Conservation (phyloP, 1,140 invertebrate species). For the Drosophila ercepeae region DNA sequence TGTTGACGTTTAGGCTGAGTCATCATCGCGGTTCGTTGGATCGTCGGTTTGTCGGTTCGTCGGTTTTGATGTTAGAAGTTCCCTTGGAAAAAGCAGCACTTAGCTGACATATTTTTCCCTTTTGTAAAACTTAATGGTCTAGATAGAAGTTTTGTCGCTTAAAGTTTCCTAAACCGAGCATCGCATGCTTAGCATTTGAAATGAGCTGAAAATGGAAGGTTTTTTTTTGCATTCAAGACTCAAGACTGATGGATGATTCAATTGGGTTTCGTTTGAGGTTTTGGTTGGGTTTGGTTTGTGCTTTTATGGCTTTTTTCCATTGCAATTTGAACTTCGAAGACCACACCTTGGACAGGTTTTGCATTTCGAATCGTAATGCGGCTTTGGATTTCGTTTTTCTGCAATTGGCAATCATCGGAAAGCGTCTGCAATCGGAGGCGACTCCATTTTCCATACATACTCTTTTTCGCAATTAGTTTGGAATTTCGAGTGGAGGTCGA, state of each 20-base stretch:
- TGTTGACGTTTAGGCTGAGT: constrained; percentile 71
- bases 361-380: constrained; percentile 17
- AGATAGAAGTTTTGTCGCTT: constrained; percentile 68
- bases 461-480: constrained; percentile 49
- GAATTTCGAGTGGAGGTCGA: constrained; percentile 52
- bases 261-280: constrained; percentile 41
- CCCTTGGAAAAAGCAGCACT: constrained; percentile 44
- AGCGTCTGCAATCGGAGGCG: constrained; percentile 66
- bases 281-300: constrained; percentile 43
- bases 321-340: constrained; percentile 66
- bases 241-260: constrained; percentile 52
- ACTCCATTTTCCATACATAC: constrained; percentile 66
- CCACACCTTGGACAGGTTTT: constrained; percentile 47
- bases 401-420: constrained; percentile 2
- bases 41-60: no score
- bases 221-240: constrained; percentile 20
- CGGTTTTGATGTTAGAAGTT: constrained; percentile 63
- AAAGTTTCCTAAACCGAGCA: constrained; percentile 34
- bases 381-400: constrained; percentile 49
- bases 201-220: constrained; percentile 51
- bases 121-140: constrained; percentile 78
- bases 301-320: constrained; percentile 36
- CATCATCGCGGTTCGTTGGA: constrained; percentile 49
- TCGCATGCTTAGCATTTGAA: constrained; percentile 67
- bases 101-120: constrained; percentile 74